phyloP scores from a whole-genome alignment of 2,888 invertebrate species.

The Hermodice carunculata region DNA sequence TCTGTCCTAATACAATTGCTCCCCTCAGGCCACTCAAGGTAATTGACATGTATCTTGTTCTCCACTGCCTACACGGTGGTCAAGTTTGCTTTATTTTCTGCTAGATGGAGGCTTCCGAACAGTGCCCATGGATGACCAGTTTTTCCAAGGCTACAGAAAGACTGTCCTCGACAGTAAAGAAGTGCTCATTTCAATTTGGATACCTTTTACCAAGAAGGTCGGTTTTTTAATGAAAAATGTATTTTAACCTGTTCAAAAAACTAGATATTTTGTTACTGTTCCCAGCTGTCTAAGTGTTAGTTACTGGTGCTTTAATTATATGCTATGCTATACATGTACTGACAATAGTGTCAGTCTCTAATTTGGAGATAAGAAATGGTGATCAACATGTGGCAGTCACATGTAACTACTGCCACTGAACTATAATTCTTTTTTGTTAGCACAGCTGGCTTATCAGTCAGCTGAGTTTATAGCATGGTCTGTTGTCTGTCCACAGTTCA shows the following conservation, averaged over 20 bases:
- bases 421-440: not conserved
- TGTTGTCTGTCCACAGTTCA: too few relatives aligned
- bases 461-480: too few relatives aligned
- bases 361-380: too few relatives aligned
- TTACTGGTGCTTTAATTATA: not conserved
- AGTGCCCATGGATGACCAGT: constrained; percentile 79
- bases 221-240: not conserved
- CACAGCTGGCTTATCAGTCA: too few relatives aligned
- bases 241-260: not conserved
- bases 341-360: too few relatives aligned
- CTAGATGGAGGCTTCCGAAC: constrained; percentile 48
- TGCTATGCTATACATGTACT: too few relatives aligned
- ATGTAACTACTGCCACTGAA: too few relatives aligned
- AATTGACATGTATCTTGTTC: too few relatives aligned
- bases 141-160: constrained; percentile 89
- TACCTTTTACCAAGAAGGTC: constrained; percentile 76
- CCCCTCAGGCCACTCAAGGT: too few relatives aligned
- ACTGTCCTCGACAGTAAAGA: constrained; percentile 82
- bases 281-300: not conserved
- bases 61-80: too few relatives aligned
- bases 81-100: not conserved
- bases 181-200: constrained; percentile 82
- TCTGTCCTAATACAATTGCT: too few relatives aligned
- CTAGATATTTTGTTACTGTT: not conserved
- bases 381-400: too few relatives aligned